Conservation (phyloP, 2,113 vertebrate genomes). For the Tyto alba region DNA sequence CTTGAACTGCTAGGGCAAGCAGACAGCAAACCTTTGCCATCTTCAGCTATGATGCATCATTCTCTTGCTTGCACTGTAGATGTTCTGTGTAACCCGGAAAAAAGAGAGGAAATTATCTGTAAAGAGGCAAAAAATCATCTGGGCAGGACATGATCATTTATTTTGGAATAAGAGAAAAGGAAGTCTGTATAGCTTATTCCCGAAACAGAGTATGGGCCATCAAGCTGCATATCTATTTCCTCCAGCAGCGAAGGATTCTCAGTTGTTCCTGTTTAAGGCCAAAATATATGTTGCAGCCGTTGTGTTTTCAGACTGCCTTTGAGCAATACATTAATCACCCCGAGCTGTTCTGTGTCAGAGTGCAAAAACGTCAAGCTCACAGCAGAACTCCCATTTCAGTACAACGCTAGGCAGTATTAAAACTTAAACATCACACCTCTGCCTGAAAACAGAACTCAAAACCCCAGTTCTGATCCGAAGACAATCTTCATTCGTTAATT, state of each 20-base stretch:
- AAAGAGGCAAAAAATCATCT: neutral
- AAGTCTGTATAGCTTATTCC: neutral
- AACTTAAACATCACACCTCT: neutral
- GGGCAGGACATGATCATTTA: neutral
- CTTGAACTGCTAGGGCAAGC: neutral
- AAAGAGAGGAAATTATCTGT: neutral
- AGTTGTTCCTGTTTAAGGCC: neutral
- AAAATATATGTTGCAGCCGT: neutral
- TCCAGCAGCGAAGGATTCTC: neutral
- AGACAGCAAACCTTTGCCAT: neutral
- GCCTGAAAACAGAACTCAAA: neutral
- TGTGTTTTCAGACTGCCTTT: neutral
- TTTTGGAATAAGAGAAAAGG: neutral
- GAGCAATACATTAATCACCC: neutral
- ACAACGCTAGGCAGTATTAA: neutral
- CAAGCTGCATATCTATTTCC: neutral
- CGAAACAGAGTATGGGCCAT: neutral
- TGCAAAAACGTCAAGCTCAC: neutral
- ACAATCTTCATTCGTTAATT: neutral
- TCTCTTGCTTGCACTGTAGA: neutral
- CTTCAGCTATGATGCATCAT: neutral
- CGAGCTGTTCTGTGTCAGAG: neutral
- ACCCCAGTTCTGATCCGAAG: neutral
- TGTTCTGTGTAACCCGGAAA: neutral
- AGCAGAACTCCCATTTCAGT: neutral